phyloP scores from a whole-genome alignment of 2,888 invertebrate genomes.

The Augiades crinisus region DNA sequence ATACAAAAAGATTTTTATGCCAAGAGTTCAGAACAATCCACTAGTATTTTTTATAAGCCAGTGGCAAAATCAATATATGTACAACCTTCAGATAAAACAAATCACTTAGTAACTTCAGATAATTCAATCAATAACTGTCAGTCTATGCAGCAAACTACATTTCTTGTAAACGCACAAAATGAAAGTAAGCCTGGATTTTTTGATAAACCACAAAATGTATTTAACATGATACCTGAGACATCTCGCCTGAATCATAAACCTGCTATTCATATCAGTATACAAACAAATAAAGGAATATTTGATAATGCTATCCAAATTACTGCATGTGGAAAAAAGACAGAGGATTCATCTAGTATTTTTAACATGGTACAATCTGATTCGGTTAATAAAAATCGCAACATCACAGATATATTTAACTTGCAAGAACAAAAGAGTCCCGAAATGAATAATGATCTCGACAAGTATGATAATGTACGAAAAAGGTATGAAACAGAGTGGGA shows the following conservation, averaged over 20 bases:
- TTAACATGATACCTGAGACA: conserved; percentile 34
- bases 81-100: background rate
- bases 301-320: background rate
- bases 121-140: conserved; percentile 1
- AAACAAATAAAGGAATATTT: background rate
- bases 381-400: conserved; percentile 59
- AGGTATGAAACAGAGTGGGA: conserved; percentile 64
- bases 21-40: background rate
- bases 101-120: background rate
- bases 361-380: conserved; percentile 59
- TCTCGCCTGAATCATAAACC: conserved; percentile 17
- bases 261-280: background rate
- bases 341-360: conserved; percentile 47
- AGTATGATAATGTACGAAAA: conserved; percentile 49
- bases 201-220: conserved; percentile 8
- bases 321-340: background rate
- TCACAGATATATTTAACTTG: conserved; percentile 66
- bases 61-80: background rate
- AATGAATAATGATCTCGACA: conserved; percentile 44
- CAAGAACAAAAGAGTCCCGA: conserved; percentile 46
- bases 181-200: conserved; percentile 4
- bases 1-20: background rate
- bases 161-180: background rate
- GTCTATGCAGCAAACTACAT: background rate
- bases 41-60: background rate